Evolutionary conservation across 2,888 invertebrate genomes (phyloP).

Genomic region (Frankliniella intonsa): DNA sequence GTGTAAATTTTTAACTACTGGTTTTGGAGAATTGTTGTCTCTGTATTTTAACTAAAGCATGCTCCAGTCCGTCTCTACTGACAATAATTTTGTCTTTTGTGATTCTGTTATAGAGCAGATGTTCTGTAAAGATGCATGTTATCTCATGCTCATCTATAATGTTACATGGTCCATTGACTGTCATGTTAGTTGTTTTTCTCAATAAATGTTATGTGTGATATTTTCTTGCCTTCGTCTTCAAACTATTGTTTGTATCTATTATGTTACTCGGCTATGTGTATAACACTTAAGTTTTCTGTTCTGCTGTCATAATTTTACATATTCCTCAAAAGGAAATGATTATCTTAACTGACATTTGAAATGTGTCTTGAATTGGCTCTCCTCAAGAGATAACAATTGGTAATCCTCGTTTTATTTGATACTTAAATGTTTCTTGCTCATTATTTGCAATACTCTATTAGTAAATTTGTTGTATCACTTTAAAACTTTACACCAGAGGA

Average conservation of each 20-base stretch:
- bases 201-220: neutral
- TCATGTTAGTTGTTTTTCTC: neutral
- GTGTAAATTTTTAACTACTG: too few species aligned
- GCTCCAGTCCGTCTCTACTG: neutral
- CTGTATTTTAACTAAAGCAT: too few species aligned
- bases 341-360: neutral
- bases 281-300: too few species aligned
- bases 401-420: neutral
- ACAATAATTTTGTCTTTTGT: constrained; percentile 17
- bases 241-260: neutral
- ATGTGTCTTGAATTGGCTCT: neutral
- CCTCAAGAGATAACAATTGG: neutral
- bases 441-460: too few species aligned
- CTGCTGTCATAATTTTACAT: too few species aligned
- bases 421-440: too few species aligned
- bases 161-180: constrained; percentile 16
- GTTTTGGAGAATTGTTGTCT: too few species aligned
- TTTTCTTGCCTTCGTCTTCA: neutral
- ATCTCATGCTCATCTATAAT: neutral
- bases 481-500: too few species aligned
- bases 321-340: too few species aligned
- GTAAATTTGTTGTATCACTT: too few species aligned
- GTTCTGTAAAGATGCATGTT: neutral
- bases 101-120: neutral
- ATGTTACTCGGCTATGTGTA: too few species aligned